phyloP scores from a whole-genome alignment of 2,888 invertebrate species.

The Xylota sylvarum region DNA sequence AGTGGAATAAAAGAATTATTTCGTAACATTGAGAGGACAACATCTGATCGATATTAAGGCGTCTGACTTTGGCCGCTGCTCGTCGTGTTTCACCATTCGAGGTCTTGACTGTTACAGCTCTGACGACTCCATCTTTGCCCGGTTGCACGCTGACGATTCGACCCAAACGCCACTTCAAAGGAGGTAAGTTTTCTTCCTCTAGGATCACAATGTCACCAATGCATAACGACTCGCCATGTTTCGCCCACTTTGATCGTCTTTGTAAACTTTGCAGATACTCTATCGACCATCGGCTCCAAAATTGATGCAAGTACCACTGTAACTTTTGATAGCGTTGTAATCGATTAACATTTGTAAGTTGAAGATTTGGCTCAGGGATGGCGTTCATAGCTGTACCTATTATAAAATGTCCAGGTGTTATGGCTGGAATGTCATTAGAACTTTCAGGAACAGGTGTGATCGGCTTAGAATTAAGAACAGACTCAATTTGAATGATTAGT shows the following conservation, averaged over 20 bases:
- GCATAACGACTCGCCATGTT: too few relatives aligned
- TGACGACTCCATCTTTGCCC: conserved; percentile 18
- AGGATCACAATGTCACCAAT: conserved; percentile 46
- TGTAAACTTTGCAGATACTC: conserved; percentile 51
- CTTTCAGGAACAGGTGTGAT: conserved; percentile 62
- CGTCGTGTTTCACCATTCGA: conserved; percentile 40
- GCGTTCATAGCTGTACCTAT: conserved; percentile 60
- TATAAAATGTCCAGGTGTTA: conserved; percentile 68
- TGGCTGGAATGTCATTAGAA: conserved; percentile 46
- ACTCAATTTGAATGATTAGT: conserved; percentile 54
- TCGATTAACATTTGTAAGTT: conserved; percentile 33
- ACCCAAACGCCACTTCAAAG: too few relatives aligned
- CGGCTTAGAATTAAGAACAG: conserved; percentile 64
- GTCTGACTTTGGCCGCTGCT: conserved; percentile 36
- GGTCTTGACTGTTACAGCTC: conserved; percentile 42
- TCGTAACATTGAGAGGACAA: conserved; percentile 34
- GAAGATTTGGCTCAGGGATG: conserved; percentile 54
- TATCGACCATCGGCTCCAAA: conserved; percentile 55
- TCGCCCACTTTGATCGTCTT: conserved; percentile 26
- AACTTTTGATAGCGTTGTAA: conserved; percentile 52
- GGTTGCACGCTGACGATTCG: conserved; percentile 15
- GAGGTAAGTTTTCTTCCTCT: conserved; percentile 31
- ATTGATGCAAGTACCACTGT: conserved; percentile 55
- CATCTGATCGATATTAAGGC: conserved; percentile 36
- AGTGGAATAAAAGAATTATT: too few relatives aligned